These are phyloP conservation scores for Gorsachius goisagi DNA, from an alignment of 2,113 vertebrate genomes.

Conservation along the genomic window DNA sequence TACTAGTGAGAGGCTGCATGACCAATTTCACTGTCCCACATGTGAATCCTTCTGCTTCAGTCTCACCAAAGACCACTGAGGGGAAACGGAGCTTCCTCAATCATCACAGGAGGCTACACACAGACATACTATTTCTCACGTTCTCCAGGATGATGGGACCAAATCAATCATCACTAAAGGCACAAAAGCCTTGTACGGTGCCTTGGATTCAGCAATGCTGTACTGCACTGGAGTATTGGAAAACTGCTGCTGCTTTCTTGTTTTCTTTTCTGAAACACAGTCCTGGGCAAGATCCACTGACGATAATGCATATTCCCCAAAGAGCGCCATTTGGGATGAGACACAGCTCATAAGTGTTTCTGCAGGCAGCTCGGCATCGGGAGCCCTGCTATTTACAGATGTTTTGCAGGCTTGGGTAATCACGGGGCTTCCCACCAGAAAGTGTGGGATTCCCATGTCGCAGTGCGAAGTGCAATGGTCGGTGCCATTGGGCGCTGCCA, in stretches of 20 bases:
- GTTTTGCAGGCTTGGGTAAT: background rate
- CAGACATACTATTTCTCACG: rapidly evolving
- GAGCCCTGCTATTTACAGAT: background rate
- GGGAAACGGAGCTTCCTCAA: background rate
- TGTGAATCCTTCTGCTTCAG: background rate
- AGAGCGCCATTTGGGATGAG: background rate
- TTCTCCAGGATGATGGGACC: background rate
- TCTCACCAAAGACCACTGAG: background rate
- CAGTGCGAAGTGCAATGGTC: background rate
- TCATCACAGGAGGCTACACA: background rate
- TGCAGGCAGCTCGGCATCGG: background rate
- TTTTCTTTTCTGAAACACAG: background rate
- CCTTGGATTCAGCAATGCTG: background rate
- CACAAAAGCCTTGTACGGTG: background rate
- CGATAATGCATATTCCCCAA: background rate
- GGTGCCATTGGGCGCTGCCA: background rate
- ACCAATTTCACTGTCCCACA: background rate
- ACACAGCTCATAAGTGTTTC: background rate
- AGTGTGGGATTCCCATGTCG: rapidly evolving
- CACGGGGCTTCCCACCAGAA: background rate
- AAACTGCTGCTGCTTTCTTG: background rate
- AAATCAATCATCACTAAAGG: background rate
- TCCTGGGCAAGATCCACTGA: background rate
- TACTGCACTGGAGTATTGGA: background rate
- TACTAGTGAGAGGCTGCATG: background rate